Evolutionary conservation across 2,113 vertebrate species (phyloP).

Genomic region (Enhydra lutris): DNA sequence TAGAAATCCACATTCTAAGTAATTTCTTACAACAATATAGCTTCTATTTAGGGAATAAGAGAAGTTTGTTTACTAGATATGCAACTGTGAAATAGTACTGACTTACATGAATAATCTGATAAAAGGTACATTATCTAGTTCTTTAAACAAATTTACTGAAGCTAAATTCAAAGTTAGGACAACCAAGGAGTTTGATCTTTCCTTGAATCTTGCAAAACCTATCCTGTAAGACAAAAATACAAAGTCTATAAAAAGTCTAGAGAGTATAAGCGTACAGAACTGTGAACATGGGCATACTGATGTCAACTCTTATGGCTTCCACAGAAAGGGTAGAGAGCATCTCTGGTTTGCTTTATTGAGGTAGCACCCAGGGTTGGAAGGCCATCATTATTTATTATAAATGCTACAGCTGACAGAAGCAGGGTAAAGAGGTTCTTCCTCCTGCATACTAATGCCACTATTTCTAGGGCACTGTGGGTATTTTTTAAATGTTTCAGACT

Average conservation of each 20-base stretch:
- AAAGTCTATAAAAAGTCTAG: conserved; percentile 56
- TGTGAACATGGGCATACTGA: conserved; percentile 32
- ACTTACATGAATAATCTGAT: not conserved
- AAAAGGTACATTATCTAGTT: not conserved
- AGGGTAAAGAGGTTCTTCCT: not conserved
- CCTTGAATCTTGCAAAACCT: conserved; percentile 48
- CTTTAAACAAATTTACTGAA: conserved; percentile 41
- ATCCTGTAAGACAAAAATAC: conserved; percentile 40
- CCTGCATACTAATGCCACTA: conserved; percentile 11
- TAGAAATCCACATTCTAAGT: not conserved
- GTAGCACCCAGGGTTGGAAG: conserved; percentile 32
- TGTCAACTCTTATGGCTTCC: conserved; percentile 47
- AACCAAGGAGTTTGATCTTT: conserved; percentile 13
- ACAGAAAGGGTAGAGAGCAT: conserved; percentile 28
- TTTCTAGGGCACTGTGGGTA: conserved; percentile 10
- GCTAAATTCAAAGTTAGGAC: not conserved
- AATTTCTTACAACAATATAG: not conserved
- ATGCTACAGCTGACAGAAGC: conserved; percentile 18
- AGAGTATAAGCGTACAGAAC: conserved; percentile 28
- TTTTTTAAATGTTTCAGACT: conserved; percentile 1
- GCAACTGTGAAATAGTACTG: conserved; percentile 16
- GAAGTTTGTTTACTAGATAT: conserved; percentile 10
- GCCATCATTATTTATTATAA: not conserved
- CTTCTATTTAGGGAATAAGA: not conserved
- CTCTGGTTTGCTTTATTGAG: conserved; percentile 54